Evolutionary conservation across 2,888 invertebrate species (phyloP), one percentile per base, ranked within the genome.

Genomic region (Drosophila algonquin): DNA sequence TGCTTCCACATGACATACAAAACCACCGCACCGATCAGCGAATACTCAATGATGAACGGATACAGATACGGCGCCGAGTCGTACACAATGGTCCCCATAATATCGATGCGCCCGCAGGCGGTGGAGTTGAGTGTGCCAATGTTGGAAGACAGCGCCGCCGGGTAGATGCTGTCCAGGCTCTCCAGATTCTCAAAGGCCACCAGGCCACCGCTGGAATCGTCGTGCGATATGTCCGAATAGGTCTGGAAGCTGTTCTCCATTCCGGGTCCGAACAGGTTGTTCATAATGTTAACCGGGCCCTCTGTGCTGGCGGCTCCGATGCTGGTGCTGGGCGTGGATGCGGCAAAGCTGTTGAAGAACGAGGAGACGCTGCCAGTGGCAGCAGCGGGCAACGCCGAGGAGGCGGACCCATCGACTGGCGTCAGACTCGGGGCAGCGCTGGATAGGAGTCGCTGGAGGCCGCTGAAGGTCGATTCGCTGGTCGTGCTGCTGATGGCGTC

Each of bases 1-100:
- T 97, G 97, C 91, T 97, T 96, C 98, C 98, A 98, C 97, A 98
- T 98, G 59, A 98, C 97, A 92, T 97, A 98, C 88, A 98, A 96
- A 47, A 98, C 98, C 58, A 98, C 97, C 56, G 98, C 98, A 21
- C 98, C 98, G 89, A 99, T 98, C 77, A 98, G 93, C 74, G 98
- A 98, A 93, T 98, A 98, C 91, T 98, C 97, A 89, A 98, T 97
- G 89, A 98, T 98, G 93, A 98, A 98, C 0, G 98, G 98, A 93
- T 97, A 99, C 57, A 98, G 94, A 92, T 98, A 98, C 0, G 98
- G 98, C 10, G 98, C 97, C 0, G 98, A 96, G 90, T 98, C 98
- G 87, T 96, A 95, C 9, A 98, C 97, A 84, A 98, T 97, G 54
- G 95, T 96, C 51, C 98, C 98, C 97, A 98, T 98, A 87, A 97